phyloP scores from a whole-genome alignment of 2,113 vertebrate genomes.

The Tachuris rubrigastra region DNA sequence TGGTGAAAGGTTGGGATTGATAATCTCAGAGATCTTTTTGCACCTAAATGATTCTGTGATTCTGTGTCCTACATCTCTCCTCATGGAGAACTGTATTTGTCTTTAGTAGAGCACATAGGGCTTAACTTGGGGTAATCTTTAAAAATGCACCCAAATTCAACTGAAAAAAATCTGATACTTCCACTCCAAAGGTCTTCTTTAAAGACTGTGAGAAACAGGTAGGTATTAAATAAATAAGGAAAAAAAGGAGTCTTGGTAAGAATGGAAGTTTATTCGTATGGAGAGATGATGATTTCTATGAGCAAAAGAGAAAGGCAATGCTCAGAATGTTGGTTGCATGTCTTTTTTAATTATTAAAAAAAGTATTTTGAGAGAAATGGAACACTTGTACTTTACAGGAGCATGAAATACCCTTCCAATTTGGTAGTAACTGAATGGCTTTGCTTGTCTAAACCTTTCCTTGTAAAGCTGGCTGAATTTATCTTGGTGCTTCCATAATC shows the following conservation, averaged over 20 bases:
- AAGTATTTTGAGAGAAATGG: neutral
- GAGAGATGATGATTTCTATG: neutral
- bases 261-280: neutral
- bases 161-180: neutral
- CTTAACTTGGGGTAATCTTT: neutral
- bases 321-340: neutral
- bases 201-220: neutral
- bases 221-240: neutral
- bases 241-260: neutral
- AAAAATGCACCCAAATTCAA: neutral
- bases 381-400: neutral
- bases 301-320: neutral
- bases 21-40: neutral
- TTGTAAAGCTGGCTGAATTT: neutral
- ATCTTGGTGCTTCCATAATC: neutral
- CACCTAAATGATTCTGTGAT: neutral
- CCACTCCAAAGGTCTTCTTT: neutral
- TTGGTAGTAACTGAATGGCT: neutral
- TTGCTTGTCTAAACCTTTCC: neutral
- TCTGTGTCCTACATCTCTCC: neutral
- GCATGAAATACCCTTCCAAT: neutral
- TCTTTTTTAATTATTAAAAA: neutral
- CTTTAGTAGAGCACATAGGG: neutral
- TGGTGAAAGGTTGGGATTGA: neutral
- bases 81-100: neutral